A percentile compares a stretch with the other conserved stretches of the same genome.
Evolutionary conservation across 2,113 vertebrate species (phyloP).

Genomic region (Sigmodon hispidus): DNA sequence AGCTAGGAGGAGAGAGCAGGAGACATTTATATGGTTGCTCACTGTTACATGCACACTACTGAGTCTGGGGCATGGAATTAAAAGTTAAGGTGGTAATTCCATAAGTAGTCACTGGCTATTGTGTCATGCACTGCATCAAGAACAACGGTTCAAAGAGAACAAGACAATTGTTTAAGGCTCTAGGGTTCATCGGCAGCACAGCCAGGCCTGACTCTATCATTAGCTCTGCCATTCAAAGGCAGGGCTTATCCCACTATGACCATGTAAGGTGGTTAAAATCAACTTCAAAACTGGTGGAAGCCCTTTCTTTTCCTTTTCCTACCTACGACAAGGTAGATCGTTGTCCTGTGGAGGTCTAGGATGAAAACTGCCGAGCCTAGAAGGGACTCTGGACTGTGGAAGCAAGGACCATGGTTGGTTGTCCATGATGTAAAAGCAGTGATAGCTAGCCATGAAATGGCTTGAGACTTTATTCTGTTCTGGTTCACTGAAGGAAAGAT

Average conservation of each 20-base stretch:
- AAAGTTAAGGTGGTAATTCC: neutral
- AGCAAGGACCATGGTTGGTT: neutral
- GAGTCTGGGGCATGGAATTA: neutral
- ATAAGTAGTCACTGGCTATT: conserved; percentile 7
- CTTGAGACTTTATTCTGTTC: neutral
- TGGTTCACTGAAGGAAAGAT: neutral
- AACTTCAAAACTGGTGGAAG: neutral
- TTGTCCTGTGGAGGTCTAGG: neutral
- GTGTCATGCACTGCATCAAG: neutral
- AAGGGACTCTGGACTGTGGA: neutral
- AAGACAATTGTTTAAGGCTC: neutral
- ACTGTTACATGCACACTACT: neutral
- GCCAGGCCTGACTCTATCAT: neutral
- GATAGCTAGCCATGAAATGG: neutral
- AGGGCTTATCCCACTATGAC: neutral
- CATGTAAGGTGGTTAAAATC: neutral
- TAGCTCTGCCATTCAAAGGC: neutral
- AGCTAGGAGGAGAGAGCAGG: neutral
- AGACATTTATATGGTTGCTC: neutral
- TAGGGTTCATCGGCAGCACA: no score
- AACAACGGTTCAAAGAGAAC: neutral
- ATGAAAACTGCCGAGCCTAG: neutral
- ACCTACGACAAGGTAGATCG: neutral
- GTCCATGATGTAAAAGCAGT: neutral
- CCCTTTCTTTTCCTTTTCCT: neutral